A percentile compares a stretch with the other conserved stretches of the same genome.
phyloP scores from a whole-genome alignment of 2,888 invertebrate genomes.

The Gortyna flavago region DNA sequence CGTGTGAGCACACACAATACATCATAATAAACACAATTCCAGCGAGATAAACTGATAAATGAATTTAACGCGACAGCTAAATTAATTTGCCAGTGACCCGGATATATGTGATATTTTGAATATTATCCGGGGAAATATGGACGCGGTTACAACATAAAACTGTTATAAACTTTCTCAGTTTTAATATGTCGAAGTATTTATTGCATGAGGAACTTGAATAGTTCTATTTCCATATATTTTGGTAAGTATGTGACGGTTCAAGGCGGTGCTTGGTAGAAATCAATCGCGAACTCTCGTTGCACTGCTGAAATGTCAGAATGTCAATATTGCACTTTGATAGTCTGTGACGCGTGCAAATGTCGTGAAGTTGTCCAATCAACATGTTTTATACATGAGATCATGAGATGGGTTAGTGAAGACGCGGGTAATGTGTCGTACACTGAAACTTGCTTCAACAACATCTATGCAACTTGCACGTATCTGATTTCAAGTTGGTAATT shows the following conservation, averaged over 20 bases:
- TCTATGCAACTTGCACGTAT: neutral
- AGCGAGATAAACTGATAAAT: constrained; percentile 60
- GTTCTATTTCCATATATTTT: constrained; percentile 17
- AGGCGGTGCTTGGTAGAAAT: constrained; percentile 60
- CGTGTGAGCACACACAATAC: constrained; percentile 18
- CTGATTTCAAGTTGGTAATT: neutral
- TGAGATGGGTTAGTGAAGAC: constrained; percentile 32
- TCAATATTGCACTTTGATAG: constrained; percentile 39
- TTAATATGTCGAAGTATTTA: constrained; percentile 42
- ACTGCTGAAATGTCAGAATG: constrained; percentile 52
- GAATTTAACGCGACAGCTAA: constrained; percentile 45
- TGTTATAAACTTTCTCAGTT: constrained; percentile 34
- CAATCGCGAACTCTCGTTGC: constrained; percentile 43
- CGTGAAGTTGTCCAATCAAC: constrained; percentile 36
- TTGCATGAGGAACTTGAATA: constrained; percentile 36
- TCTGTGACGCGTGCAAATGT: constrained; percentile 38
- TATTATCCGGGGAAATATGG: constrained; percentile 33
- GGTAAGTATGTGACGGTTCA: constrained; percentile 52
- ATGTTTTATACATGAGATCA: constrained; percentile 43
- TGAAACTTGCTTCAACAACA: neutral
- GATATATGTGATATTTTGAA: constrained; percentile 59
- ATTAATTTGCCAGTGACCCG: constrained; percentile 61
- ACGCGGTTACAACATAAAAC: constrained; percentile 20
- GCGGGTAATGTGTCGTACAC: constrained; percentile 14
- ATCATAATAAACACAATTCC: constrained; percentile 34